Conservation (phyloP, 2,797 vertebrate species). For the Thalassophryne amazonica region DNA sequence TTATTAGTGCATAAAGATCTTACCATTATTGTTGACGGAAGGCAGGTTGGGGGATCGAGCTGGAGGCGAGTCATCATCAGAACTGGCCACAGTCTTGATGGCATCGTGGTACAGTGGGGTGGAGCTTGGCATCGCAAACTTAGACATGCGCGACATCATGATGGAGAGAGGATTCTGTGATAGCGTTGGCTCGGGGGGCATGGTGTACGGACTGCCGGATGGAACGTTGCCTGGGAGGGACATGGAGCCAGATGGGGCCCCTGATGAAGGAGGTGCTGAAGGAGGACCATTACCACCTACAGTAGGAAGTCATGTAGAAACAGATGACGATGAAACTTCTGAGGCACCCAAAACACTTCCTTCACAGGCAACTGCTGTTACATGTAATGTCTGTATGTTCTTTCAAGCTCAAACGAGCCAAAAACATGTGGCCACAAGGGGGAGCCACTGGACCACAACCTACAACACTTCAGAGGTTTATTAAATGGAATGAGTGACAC, state of each 20-base stretch:
- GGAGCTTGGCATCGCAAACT: conserved; percentile 99
- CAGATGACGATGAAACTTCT: conserved; percentile 4
- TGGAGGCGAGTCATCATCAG: conserved; percentile 96
- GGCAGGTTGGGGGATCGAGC: conserved; percentile 97
- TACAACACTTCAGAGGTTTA: conserved; percentile 37
- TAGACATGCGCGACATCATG: conserved; percentile 99
- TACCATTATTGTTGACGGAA: conserved; percentile 95
- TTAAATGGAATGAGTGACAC: neutral
- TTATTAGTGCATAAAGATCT: no score
- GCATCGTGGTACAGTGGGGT: conserved; percentile 99
- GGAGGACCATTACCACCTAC: conserved; percentile 92
- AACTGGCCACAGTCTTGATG: conserved; percentile 99
- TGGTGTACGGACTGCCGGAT: conserved; percentile 92
- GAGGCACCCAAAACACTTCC: neutral
- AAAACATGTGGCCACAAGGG: conserved; percentile 55
- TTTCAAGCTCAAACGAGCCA: neutral
- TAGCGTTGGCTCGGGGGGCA: conserved; percentile 96
- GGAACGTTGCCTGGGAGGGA: conserved; percentile 92
- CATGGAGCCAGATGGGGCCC: conserved; percentile 83
- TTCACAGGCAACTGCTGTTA: neutral
- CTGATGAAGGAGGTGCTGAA: conserved; percentile 84
- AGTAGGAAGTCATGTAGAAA: conserved; percentile 1
- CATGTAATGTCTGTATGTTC: neutral
- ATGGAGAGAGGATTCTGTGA: conserved; percentile 99
- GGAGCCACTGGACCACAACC: conserved; percentile 60